These are phyloP conservation scores for Cheirogaleus medius DNA, from an alignment of 2,113 vertebrate genomes.

Conservation along the genomic window DNA sequence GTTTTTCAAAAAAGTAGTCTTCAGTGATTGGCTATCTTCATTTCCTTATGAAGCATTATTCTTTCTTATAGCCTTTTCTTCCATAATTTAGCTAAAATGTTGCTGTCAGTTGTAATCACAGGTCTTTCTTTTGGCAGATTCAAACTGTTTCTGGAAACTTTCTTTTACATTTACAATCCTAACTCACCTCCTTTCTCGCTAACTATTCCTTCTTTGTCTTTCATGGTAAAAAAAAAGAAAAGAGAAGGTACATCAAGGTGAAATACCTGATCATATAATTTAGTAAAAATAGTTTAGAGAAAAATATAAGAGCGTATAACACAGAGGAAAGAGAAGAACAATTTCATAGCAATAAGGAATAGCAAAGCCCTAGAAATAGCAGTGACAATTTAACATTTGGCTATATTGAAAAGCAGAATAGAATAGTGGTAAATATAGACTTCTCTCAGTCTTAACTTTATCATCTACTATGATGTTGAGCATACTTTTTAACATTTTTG, in stretches of 20 bases:
- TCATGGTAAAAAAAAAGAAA: not conserved
- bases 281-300: not conserved
- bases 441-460: not conserved
- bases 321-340: not conserved
- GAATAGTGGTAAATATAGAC: not conserved
- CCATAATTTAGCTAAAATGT: not conserved
- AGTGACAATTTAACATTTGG: not conserved
- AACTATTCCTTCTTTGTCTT: not conserved
- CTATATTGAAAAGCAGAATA: not conserved
- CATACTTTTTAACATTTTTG: not conserved
- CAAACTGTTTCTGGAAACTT: not conserved
- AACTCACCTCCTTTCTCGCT: not conserved
- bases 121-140: not conserved
- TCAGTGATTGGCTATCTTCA: not conserved
- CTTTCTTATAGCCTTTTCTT: not conserved
- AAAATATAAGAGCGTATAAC: not conserved
- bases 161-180: not conserved
- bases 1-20: not conserved
- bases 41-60: not conserved
- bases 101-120: not conserved
- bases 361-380: not conserved
- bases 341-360: not conserved
- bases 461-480: not conserved
- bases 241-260: not conserved
- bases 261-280: not conserved